These are phyloP conservation scores for Rhinoraja longicauda DNA, from an alignment of 2,797 vertebrate species.

Conservation along the genomic window DNA sequence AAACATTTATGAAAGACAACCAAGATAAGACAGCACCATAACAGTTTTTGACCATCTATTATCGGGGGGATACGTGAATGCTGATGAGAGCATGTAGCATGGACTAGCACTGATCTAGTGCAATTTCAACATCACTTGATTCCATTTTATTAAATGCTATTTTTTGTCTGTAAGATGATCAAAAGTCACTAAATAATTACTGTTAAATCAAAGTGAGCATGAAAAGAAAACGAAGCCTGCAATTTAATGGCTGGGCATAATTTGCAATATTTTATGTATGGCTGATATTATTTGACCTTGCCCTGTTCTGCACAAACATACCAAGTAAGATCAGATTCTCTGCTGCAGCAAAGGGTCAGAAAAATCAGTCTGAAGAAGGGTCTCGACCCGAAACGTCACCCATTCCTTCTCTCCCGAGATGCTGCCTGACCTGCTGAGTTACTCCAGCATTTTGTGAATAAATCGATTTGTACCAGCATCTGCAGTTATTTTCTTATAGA, in stretches of 20 bases:
- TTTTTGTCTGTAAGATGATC: background rate
- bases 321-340: background rate
- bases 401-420: no score
- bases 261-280: background rate
- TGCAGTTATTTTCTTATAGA: no score
- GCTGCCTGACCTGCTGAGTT: no score
- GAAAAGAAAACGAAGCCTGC: background rate
- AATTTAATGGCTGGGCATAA: background rate
- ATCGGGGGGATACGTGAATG: background rate
- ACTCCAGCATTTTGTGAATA: no score
- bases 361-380: no score
- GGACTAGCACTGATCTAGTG: background rate
- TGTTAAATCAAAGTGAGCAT: background rate
- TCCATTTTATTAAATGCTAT: background rate
- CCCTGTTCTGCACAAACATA: background rate
- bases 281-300: background rate
- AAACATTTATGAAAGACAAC: background rate
- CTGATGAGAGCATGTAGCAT: background rate
- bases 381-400: background rate
- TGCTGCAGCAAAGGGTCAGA: background rate
- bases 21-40: background rate
- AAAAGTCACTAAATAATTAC: background rate
- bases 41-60: background rate
- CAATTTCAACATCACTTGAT: background rate
- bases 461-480: no score